Evolutionary conservation across 1,140 invertebrate genomes (phyloP).

Genomic region (Lasaia peninsularis): DNA sequence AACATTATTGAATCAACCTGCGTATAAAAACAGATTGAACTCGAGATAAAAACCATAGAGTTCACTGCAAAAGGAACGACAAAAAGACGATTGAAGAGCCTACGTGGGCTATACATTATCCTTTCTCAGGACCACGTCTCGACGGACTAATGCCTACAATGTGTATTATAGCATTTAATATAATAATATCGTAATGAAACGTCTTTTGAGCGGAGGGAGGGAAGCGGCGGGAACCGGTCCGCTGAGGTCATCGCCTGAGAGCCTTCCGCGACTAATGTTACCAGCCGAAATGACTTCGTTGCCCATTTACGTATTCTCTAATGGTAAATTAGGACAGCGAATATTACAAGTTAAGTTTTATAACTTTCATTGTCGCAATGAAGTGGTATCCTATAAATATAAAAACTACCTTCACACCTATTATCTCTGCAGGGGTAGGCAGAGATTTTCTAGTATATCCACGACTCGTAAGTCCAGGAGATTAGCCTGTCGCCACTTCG

Average conservation of each 20-base stretch:
- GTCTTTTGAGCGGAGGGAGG: slow-evolving; percentile 49
- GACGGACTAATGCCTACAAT: slow-evolving; percentile 70
- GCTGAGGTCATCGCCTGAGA: slow-evolving; percentile 71
- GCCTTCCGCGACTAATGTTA: slow-evolving; percentile 67
- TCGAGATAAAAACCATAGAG: slow-evolving; percentile 31
- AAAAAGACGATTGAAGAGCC: slow-evolving; percentile 42
- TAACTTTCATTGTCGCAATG: too few species aligned
- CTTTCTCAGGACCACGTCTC: slow-evolving; percentile 50
- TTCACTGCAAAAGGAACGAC: slow-evolving; percentile 32
- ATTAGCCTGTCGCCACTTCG: too few species aligned
- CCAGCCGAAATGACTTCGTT: slow-evolving; percentile 44
- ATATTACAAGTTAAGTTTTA: too few species aligned
- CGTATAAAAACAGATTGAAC: neutral
- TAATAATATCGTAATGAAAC: slow-evolving; percentile 77
- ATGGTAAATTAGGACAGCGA: slow-evolving; percentile 41
- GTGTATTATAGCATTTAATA: slow-evolving; percentile 76
- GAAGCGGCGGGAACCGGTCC: slow-evolving; percentile 59
- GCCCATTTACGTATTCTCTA: slow-evolving; percentile 56
- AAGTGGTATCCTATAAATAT: too few species aligned
- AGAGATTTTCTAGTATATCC: too few species aligned
- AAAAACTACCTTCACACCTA: too few species aligned
- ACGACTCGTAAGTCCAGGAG: too few species aligned
- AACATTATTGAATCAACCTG: neutral
- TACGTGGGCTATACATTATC: slow-evolving; percentile 50
- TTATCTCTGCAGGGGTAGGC: too few species aligned